A percentile compares a stretch with the other conserved stretches of the same genome.
Evolutionary conservation across 1,140 invertebrate species (phyloP).

Genomic region (Drosophila pseudoobscura): DNA sequence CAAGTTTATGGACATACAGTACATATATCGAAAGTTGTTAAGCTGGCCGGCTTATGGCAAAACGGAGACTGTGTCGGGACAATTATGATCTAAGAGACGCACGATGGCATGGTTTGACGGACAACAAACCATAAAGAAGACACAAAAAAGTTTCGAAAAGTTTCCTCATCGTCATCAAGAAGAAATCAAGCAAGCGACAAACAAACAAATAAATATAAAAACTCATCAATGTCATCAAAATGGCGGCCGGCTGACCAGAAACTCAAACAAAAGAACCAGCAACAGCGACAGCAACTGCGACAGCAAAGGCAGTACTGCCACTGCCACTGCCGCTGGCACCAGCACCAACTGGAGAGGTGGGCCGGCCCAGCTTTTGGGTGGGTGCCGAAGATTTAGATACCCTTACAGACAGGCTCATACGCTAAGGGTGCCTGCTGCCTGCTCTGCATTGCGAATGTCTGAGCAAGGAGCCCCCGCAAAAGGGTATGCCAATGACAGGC

Average conservation of each 20-base stretch:
- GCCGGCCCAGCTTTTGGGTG: no score
- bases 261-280: slow-evolving; percentile 27
- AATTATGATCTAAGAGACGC: slow-evolving; percentile 65
- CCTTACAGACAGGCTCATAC: no score
- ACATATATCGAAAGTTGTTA: slow-evolving; percentile 10
- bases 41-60: background rate
- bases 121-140: slow-evolving; percentile 49
- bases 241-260: slow-evolving; percentile 44
- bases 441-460: no score
- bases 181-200: slow-evolving; percentile 62
- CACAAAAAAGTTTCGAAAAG: slow-evolving; percentile 35
- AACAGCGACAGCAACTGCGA: background rate
- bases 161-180: slow-evolving; percentile 63
- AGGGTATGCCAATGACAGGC: no score
- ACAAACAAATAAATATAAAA: slow-evolving; percentile 72
- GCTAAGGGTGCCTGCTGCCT: no score
- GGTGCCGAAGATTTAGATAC: no score
- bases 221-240: slow-evolving; percentile 75
- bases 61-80: slow-evolving; percentile 10
- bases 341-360: slow-evolving; percentile 39
- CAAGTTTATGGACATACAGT: slow-evolving; percentile 17
- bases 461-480: no score
- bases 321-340: background rate
- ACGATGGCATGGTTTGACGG: slow-evolving; percentile 28
- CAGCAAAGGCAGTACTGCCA: background rate